A percentile compares a stretch with the other conserved stretches of the same genome.
These are phyloP conservation scores for Urosaurus nigricauda DNA, from an alignment of 2,797 vertebrate genomes.

Conservation along the genomic window DNA sequence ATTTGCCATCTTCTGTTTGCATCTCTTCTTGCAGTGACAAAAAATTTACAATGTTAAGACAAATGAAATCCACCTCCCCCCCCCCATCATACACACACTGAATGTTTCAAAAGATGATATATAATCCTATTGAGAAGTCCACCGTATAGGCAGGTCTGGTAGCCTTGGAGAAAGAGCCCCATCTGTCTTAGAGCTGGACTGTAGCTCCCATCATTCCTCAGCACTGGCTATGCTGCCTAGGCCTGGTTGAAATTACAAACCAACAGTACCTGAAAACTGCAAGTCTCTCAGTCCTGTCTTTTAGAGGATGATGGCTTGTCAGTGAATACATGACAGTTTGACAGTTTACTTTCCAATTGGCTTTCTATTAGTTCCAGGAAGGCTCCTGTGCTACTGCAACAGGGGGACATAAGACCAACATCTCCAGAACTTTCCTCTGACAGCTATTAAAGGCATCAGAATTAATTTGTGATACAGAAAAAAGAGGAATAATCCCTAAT, in stretches of 20 bases:
- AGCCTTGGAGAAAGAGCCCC: neutral
- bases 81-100: no score
- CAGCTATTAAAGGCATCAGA: neutral
- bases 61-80: neutral
- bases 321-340: neutral
- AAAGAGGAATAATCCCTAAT: neutral
- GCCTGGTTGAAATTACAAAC: neutral
- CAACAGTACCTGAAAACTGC: no score
- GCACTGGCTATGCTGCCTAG: neutral
- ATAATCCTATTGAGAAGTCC: neutral
- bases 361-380: neutral
- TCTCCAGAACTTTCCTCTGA: neutral
- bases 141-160: neutral
- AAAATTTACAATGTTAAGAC: neutral
- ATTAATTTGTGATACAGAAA: neutral
- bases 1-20: slow-evolving; percentile 1
- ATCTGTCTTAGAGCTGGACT: neutral
- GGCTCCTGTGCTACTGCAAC: neutral
- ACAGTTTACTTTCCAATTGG: neutral
- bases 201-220: neutral
- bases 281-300: neutral
- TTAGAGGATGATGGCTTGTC: neutral
- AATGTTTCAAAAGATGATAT: neutral
- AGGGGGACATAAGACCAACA: neutral
- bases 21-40: neutral